These are phyloP conservation scores for Zaprionus capensis DNA, from an alignment of 1,140 invertebrate species.

Conservation along the genomic window DNA sequence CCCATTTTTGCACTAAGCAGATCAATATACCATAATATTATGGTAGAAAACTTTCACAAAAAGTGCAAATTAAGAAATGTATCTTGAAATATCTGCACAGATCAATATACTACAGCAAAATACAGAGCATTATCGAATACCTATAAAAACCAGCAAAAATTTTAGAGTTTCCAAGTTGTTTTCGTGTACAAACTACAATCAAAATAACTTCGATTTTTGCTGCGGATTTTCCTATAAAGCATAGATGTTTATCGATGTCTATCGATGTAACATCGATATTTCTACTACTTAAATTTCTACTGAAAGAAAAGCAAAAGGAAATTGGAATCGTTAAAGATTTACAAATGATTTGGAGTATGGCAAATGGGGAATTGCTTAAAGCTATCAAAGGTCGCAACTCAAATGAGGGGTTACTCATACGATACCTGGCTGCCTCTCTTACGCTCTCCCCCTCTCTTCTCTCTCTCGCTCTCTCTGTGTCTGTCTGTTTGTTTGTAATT, in stretches of 20 bases:
- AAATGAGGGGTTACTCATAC: not conserved
- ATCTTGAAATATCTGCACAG: too few relatives aligned
- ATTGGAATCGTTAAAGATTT: not conserved
- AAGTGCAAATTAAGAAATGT: not conserved
- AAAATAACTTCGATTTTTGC: too few relatives aligned
- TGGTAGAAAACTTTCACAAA: not conserved
- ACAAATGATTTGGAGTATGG: not conserved
- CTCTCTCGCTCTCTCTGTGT: not conserved
- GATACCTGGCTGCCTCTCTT: not conserved
- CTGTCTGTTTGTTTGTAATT: constrained; percentile 5
- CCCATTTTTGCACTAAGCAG: too few relatives aligned
- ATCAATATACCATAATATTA: too few relatives aligned
- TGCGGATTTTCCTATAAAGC: too few relatives aligned
- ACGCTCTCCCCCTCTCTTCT: not conserved
- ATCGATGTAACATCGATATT: not conserved
- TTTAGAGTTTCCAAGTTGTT: too few relatives aligned
- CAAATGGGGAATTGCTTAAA: not conserved
- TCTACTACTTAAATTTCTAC: not conserved
- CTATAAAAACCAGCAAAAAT: too few relatives aligned
- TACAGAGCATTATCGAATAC: too few relatives aligned
- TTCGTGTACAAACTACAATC: too few relatives aligned
- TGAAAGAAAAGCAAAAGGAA: not conserved
- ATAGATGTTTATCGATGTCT: too few relatives aligned
- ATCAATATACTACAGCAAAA: too few relatives aligned
- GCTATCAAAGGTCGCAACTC: not conserved